Base-by-base conservation (phyloP, 1,140 invertebrate genomes). In the Holotrichia oblita region DNA sequence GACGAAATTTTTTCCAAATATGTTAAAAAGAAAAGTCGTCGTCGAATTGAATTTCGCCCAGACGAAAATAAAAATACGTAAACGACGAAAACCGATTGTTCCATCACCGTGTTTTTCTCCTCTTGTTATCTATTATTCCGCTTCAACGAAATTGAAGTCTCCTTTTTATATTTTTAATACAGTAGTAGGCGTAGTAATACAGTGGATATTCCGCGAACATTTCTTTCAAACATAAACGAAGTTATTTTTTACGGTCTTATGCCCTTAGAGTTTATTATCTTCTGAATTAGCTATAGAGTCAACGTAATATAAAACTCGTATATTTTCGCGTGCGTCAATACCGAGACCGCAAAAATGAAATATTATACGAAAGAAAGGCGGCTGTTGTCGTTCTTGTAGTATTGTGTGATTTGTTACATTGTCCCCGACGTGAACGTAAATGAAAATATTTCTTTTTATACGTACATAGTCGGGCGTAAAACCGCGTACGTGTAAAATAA, bases 121-220 rank as follows among this genome's bases (percentile, higher is more conserved):
- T 55, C 48, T n/a, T 55, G 14, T 17, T 55, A 14, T 55, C 17
- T 55, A 14, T n/a, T n/a, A 1, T 55, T n/a, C 14, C 42, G 48
- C 48, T 55, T 55, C 17, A 55, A 6, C 48, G 48, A 55, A 55
- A 55, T 55, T 55, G 14, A 55, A 55, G 48, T 55, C 48, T 17
- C n/a, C 10, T 55, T 55, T 55, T 55, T 55, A 55, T 55, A 55
- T 55, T 55, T 55, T 55, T 55, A 55, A 55, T 55, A 17, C 17
- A 55, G 48, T 55, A 34, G 27, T 34, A 34, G 48, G 14, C 48
- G 48, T n/a, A 2, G 48, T 17, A 34, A 34, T 55, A 55, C 48
- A 55, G 48, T 55, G 17, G 12, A 55, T 55, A 55, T 6, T 14
- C 48, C 14, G 48, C 48, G 14, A 14, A 17, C 12, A 17, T 55